Base-by-base conservation (phyloP, 2,113 vertebrate species). In the Zosterops lateralis region DNA sequence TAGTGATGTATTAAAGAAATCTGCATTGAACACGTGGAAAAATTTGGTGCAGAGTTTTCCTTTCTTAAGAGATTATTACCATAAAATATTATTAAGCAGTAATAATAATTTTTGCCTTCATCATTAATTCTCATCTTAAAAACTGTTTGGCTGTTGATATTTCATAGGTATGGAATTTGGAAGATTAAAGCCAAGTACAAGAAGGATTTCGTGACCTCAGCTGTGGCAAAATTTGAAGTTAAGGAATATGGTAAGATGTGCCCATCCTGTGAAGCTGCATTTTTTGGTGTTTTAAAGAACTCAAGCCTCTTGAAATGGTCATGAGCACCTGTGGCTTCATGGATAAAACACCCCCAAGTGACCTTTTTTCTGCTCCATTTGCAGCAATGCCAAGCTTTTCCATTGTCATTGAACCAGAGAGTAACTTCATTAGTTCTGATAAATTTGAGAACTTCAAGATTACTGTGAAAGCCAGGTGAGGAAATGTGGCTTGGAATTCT, bases 191-290 rank as follows among this genome's bases (percentile, higher is more conserved):
- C 99, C 29, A 97, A 97, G 16, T 99, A 99, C 91, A 97, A 97
- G n/a, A 95, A 97, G 21, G 96, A 97, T 67, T 99, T 99, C 84
- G 94, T 95, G 91, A 99, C 99, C 18, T 95, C 86, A 64, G 98
- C 97, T 20, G 91, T 38, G 18, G 74, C 98, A 21, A 81, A 97
- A 60, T 99, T 99, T 97, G 99, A 99, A 97, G 97, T 99, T 26
- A 99, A 98, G 96, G 98, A 99, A 97, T 99, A 99, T 17, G 99
- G 98, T 99, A 98, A 97, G 88, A 28, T 68, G 56, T 80, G 32
- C 28, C 47, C 9, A 2, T n/a, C 8, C 6, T 54, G 29, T 56
- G 29, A 88, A 53, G 4, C 28, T 89, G 36, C 31, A 10, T 61
- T 68, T 58, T 58, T 76, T 44, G 8, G 6, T 38, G 14, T 73